Base-by-base conservation (phyloP, 1,140 invertebrate species). In the Heliconius hermathena region DNA sequence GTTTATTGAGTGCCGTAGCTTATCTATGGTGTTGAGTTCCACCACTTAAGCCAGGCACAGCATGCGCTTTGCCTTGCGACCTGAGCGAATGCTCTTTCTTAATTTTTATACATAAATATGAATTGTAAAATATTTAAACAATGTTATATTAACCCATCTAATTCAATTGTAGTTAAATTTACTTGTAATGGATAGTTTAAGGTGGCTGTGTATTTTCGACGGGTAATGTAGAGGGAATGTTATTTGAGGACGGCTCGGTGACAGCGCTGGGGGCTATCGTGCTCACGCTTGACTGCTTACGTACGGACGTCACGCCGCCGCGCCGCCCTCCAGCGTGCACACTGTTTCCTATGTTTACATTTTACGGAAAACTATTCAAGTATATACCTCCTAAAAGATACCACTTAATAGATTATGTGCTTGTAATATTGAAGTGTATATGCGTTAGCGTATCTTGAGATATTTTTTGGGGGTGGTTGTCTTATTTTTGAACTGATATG, bases 181-280 rank as follows among this genome's bases (percentile, higher is more conserved):
- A 66, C 22, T 26, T 66, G 60, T 66, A 66, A 66, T 66, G 26
- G 60, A 66, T 66, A 66, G 73, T 76, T 66, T 76, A 76, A 38
- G 57, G 57, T 41, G 52, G 33, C 52, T 8, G 29, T 76, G 52
- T 78, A 78, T 78, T 78, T 78, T 73, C 60, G 71, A 57, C 76
- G 71, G 76, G 76, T 78, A 78, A 73, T 78, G 54, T 66, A 78
- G 29, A 29, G n/a, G 73, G 72, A 74, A 75, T 79, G 73, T 79
- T 79, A 75, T 79, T 79, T 79, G 73, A 73, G 77, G 79, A 78
- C 73, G 73, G 81, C 79, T 80, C 79, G 76, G 82, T 82, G 86
- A 88, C 84, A 84, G 76, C 78, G 87, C 81, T 77, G 73, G 74
- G 81, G 85, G 85, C 83, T 90, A 90, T 91, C 90, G 83, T 79